Evolutionary conservation across 2,888 invertebrate genomes (phyloP).

Genomic region (Tachystola acroxantha): DNA sequence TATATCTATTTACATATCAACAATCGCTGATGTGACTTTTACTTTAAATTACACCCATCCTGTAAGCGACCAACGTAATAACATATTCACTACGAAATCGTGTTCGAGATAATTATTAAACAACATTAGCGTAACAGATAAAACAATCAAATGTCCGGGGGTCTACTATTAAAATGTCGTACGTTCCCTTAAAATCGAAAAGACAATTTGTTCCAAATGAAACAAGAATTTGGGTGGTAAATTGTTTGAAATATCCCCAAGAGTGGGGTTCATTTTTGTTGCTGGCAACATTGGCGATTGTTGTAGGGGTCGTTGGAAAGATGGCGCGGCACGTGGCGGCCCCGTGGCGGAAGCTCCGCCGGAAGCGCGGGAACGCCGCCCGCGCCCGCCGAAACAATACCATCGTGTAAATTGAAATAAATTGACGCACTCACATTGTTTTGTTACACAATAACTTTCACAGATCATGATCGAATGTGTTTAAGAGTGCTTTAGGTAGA

Average conservation of each 20-base stretch:
- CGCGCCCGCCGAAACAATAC: conserved; percentile 63
- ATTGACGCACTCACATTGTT: conserved; percentile 66
- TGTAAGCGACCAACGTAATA: conserved; percentile 43
- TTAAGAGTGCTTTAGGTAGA: conserved; percentile 18
- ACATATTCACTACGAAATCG: conserved; percentile 47
- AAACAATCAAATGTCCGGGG: conserved; percentile 56
- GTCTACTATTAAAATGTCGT: conserved; percentile 2
- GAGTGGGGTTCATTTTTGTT: conserved; percentile 39
- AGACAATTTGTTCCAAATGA: conserved; percentile 7
- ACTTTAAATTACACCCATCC: conserved; percentile 50
- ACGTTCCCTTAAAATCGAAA: conserved; percentile 7
- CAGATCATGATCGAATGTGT: conserved; percentile 39
- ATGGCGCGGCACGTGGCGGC: conserved; percentile 69
- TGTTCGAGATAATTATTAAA: conserved; percentile 68
- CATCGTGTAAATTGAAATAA: conserved; percentile 75
- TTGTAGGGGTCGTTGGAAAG: conserved; percentile 67
- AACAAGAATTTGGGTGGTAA: conserved; percentile 12
- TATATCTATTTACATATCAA: conserved; percentile 3
- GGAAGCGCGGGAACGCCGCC: conserved; percentile 65
- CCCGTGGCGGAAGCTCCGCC: conserved; percentile 65
- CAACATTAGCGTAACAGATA: conserved; percentile 63
- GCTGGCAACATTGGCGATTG: conserved; percentile 48
- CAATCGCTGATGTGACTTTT: conserved; percentile 40
- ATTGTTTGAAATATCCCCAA: conserved; percentile 10
- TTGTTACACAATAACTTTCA: conserved; percentile 40